Evolutionary conservation across 2,797 vertebrate genomes (phyloP).

Genomic region (Sebastes melanostomus): DNA sequence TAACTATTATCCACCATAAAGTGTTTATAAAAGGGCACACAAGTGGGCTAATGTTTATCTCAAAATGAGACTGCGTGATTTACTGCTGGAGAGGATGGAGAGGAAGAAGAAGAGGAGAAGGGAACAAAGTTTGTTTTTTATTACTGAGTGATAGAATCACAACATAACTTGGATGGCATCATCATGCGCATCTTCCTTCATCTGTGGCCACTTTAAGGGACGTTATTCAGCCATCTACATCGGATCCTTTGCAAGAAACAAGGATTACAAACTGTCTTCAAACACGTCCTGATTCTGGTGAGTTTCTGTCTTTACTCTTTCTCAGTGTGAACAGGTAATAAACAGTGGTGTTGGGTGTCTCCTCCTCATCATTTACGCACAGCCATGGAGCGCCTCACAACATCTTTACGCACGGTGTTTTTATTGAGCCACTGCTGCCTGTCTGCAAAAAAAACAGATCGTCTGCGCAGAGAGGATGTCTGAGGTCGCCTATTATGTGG

Average conservation of each 20-base stretch:
- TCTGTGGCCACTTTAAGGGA: slow-evolving; percentile 17
- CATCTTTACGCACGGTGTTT: slow-evolving; percentile 60
- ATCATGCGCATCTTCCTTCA: slow-evolving; percentile 3
- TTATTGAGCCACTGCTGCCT: slow-evolving; percentile 44
- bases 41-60: slow-evolving; percentile 58
- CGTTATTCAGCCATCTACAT: background rate
- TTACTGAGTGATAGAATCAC: slow-evolving; percentile 4
- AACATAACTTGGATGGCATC: slow-evolving; percentile 26
- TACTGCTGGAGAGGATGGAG: background rate
- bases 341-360: background rate
- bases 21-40: slow-evolving; percentile 77
- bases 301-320: slow-evolving; percentile 31
- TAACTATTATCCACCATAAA: slow-evolving; percentile 75
- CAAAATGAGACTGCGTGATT: slow-evolving; percentile 44
- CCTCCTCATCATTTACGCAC: slow-evolving; percentile 21
- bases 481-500: slow-evolving; percentile 68
- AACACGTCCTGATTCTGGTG: slow-evolving; percentile 36
- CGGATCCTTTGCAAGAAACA: slow-evolving; percentile 7
- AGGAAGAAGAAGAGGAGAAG: background rate
- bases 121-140: background rate
- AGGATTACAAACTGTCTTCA: slow-evolving; percentile 59
- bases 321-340: background rate
- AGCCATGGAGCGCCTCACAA: slow-evolving; percentile 30
- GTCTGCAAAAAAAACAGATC: slow-evolving; percentile 46
- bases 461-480: slow-evolving; percentile 60